Conservation (phyloP, 2,888 invertebrate species). For the Spisula solida region DNA sequence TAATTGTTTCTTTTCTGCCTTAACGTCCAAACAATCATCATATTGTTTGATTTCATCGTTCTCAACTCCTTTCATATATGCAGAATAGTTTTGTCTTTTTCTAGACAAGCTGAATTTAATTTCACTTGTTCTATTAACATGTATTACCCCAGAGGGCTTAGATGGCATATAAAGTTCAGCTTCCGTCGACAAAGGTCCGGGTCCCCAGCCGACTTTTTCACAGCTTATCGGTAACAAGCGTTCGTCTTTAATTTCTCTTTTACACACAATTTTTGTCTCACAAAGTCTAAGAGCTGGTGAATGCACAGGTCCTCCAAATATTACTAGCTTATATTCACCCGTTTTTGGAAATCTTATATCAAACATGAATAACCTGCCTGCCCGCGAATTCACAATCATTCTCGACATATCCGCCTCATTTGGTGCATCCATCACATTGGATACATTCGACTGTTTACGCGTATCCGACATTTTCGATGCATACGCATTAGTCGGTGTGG, state of each 20-base stretch:
- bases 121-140: slow-evolving; percentile 37
- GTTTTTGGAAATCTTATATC: slow-evolving; percentile 63
- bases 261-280: slow-evolving; percentile 66
- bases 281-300: slow-evolving; percentile 56
- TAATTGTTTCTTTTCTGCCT: slow-evolving; percentile 18
- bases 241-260: slow-evolving; percentile 31
- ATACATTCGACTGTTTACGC: background rate
- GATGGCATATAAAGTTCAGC: slow-evolving; percentile 68
- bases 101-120: slow-evolving; percentile 55
- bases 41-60: slow-evolving; percentile 15
- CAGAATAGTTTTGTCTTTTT: background rate
- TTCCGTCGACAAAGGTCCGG: slow-evolving; percentile 60
- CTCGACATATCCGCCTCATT: slow-evolving; percentile 42
- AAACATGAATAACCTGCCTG: slow-evolving; percentile 60
- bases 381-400: slow-evolving; percentile 67
- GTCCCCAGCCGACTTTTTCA: slow-evolving; percentile 69
- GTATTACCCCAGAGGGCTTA: slow-evolving; percentile 60
- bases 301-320: slow-evolving; percentile 68
- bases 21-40: slow-evolving; percentile 5
- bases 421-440: background rate
- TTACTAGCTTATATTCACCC: slow-evolving; percentile 65
- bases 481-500: too few species aligned
- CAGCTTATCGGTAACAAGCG: slow-evolving; percentile 59
- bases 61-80: background rate
- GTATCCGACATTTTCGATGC: background rate